Conservation (phyloP, 2,888 invertebrate species). For the Linnaemya tessellans region DNA sequence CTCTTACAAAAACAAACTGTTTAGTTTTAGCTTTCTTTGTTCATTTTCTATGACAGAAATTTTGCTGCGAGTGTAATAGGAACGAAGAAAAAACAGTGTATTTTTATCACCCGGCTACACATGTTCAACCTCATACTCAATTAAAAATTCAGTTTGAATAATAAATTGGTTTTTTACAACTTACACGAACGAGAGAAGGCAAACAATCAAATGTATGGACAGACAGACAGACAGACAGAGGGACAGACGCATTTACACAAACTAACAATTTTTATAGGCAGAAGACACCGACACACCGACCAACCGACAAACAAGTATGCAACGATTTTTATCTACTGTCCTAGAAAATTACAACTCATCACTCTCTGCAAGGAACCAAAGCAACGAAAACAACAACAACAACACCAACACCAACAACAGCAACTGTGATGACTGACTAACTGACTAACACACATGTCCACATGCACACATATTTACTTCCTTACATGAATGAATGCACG, state of each 20-base stretch:
- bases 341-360: constrained; percentile 72
- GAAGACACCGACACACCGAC: constrained; percentile 21
- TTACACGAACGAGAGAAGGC: constrained; percentile 51
- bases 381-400: neutral
- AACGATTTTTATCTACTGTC: constrained; percentile 68
- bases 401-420: constrained; percentile 1
- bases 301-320: constrained; percentile 9
- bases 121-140: constrained; percentile 66
- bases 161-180: constrained; percentile 71
- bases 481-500: neutral
- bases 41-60: constrained; percentile 3
- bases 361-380: neutral
- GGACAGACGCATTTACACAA: constrained; percentile 6
- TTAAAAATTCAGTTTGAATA: constrained; percentile 72
- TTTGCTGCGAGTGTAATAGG: constrained; percentile 26
- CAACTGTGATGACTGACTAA: constrained; percentile 32
- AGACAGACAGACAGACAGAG: neutral
- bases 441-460: constrained; percentile 14
- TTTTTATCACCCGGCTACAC: constrained; percentile 46
- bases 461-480: neutral
- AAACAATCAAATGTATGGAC: constrained; percentile 57
- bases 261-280: constrained; percentile 25
- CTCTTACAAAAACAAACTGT: constrained; percentile 9
- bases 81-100: neutral
- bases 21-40: constrained; percentile 7